These are phyloP conservation scores for Tangachromis dhanisi DNA, from an alignment of 2,113 vertebrate genomes.

Conservation along the genomic window DNA sequence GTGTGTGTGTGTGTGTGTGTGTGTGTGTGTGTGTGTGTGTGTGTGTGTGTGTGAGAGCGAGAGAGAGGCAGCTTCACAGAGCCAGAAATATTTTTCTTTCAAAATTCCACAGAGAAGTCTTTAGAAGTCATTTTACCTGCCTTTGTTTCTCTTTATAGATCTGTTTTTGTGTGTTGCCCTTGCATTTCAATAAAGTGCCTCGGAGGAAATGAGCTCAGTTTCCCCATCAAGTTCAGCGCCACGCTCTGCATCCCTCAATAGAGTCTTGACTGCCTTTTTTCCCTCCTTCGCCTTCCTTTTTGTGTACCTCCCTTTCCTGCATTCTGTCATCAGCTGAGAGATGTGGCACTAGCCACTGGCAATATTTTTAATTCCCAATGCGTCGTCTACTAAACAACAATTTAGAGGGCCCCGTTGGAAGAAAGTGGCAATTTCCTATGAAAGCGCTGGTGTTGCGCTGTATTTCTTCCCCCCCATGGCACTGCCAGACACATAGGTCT, in stretches of 20 bases:
- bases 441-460: constrained; percentile 18
- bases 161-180: not conserved
- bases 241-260: not conserved
- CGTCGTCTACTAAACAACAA: constrained; percentile 51
- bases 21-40: fast-evolving
- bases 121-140: not conserved
- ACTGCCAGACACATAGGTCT: constrained; percentile 38
- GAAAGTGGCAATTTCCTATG: constrained; percentile 60
- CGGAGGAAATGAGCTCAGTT: not conserved
- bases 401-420: constrained; percentile 27
- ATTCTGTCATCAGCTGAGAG: constrained; percentile 16
- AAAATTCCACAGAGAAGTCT: not conserved
- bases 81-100: not conserved
- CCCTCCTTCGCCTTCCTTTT: not conserved
- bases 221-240: not conserved
- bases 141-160: not conserved
- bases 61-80: not conserved
- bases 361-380: constrained; percentile 32
- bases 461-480: constrained; percentile 33
- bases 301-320: not conserved
- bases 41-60: fast-evolving
- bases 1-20: fast-evolving
- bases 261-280: not conserved
- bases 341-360: constrained; percentile 7
- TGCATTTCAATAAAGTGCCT: not conserved